These are phyloP conservation scores for Poeciliopsis occidentalis DNA, from an alignment of 2,113 vertebrate genomes.

Conservation along the genomic window DNA sequence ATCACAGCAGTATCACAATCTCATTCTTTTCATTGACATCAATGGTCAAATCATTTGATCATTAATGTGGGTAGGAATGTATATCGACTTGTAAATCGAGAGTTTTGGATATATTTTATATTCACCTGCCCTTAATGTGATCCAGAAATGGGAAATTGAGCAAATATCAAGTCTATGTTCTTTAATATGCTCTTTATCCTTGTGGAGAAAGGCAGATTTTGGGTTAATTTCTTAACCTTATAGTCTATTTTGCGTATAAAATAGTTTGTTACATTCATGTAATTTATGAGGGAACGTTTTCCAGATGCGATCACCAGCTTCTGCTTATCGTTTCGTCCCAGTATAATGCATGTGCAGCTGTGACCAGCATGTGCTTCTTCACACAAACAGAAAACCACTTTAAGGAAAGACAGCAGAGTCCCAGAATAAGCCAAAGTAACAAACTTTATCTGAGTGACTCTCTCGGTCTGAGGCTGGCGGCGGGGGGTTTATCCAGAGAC, in stretches of 20 bases:
- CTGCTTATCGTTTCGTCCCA: neutral
- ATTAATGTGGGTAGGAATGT: too few relatives aligned
- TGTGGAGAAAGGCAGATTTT: neutral
- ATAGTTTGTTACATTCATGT: neutral
- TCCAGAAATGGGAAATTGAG: neutral
- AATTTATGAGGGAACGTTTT: neutral
- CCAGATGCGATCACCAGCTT: neutral
- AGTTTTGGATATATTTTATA: neutral
- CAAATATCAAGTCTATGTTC: neutral
- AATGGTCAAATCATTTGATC: too few relatives aligned
- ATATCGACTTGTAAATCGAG: too few relatives aligned
- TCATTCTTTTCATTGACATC: too few relatives aligned
- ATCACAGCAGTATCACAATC: too few relatives aligned
- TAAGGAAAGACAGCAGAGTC: neutral
- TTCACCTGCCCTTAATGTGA: neutral
- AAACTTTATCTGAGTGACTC: conserved; percentile 2
- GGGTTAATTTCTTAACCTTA: neutral
- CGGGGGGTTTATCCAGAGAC: conserved; percentile 43
- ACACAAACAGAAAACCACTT: neutral
- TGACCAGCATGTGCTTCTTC: neutral
- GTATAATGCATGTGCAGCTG: too few relatives aligned
- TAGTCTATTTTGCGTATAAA: neutral
- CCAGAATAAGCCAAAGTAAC: conserved; percentile 3
- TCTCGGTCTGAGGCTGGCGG: conserved; percentile 18
- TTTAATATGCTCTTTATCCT: neutral